These are phyloP conservation scores for Eupithecia dodoneata DNA, from an alignment of 2,888 invertebrate genomes.

Conservation along the genomic window DNA sequence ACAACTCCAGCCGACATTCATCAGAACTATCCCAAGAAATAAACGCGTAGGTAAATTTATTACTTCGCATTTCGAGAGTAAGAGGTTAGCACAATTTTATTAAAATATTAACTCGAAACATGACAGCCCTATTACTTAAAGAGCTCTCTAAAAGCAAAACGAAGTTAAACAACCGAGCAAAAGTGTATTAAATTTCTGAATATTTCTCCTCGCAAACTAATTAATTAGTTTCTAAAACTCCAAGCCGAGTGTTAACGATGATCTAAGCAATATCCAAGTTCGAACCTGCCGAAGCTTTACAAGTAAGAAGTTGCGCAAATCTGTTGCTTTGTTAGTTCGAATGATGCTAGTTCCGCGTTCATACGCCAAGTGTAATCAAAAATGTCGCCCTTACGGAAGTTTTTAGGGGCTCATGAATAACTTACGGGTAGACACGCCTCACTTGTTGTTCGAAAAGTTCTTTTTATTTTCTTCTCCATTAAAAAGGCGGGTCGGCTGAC, in stretches of 20 bases:
- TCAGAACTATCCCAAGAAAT: constrained; percentile 44
- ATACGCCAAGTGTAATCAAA: constrained; percentile 65
- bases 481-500: constrained; percentile 69
- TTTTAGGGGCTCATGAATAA: constrained; percentile 75
- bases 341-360: constrained; percentile 30
- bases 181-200: constrained; percentile 62
- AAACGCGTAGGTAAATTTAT: constrained; percentile 32
- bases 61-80: constrained; percentile 9
- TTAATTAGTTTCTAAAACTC: constrained; percentile 68
- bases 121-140: constrained; percentile 49
- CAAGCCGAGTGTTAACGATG: constrained; percentile 64
- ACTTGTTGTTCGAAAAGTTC: constrained; percentile 78
- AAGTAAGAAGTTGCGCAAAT: constrained; percentile 37
- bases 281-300: constrained; percentile 48
- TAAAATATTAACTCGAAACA: constrained; percentile 37
- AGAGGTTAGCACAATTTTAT: constrained; percentile 35
- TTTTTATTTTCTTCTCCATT: constrained; percentile 77
- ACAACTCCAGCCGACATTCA: constrained; percentile 63
- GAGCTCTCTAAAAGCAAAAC: constrained; percentile 47
- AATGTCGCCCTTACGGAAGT: constrained; percentile 62
- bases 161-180: constrained; percentile 51
- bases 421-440: constrained; percentile 71
- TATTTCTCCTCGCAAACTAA: constrained; percentile 59
- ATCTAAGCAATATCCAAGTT: constrained; percentile 67
- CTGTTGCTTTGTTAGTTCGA: constrained; percentile 23